A percentile compares a stretch with the other conserved stretches of the same genome.
Evolutionary conservation across 2,797 vertebrate genomes (phyloP).

Genomic region (Kryptopterus vitreolus): DNA sequence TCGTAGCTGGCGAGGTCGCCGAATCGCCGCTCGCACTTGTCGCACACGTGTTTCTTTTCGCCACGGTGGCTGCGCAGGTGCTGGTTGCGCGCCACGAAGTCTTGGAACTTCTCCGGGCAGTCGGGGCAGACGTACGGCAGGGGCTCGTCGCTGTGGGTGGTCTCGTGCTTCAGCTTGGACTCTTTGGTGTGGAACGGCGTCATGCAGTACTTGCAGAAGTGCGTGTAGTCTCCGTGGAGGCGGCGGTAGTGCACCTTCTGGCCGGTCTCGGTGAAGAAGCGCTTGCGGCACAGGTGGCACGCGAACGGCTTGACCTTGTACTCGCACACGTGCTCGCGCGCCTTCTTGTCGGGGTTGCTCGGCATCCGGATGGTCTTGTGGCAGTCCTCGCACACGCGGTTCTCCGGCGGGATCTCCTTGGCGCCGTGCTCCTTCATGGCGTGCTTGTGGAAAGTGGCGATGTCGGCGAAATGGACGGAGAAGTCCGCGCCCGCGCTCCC

Average conservation of each 20-base stretch:
- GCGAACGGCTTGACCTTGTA: slow-evolving; percentile 37
- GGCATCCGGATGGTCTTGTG: slow-evolving; percentile 31
- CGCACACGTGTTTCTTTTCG: slow-evolving; percentile 25
- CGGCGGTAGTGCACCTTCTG: slow-evolving; percentile 36
- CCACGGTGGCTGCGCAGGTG: slow-evolving; percentile 36
- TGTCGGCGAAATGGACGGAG: slow-evolving; percentile 30
- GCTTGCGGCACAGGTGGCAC: slow-evolving; percentile 33
- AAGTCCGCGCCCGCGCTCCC: slow-evolving; percentile 5
- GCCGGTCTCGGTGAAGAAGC: slow-evolving; percentile 30
- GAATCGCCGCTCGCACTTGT: slow-evolving; percentile 28
- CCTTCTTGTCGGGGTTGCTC: slow-evolving; percentile 19
- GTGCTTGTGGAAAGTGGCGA: slow-evolving; percentile 23
- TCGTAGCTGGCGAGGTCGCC: neutral
- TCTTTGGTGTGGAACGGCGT: slow-evolving; percentile 18
- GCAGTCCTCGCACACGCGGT: slow-evolving; percentile 25
- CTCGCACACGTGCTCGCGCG: slow-evolving; percentile 31
- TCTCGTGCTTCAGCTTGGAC: slow-evolving; percentile 34
- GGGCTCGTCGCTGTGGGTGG: slow-evolving; percentile 22
- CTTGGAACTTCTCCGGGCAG: slow-evolving; percentile 37
- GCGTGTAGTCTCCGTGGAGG: slow-evolving; percentile 40
- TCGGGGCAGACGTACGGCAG: slow-evolving; percentile 34
- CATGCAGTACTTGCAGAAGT: slow-evolving; percentile 40
- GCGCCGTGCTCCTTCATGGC: slow-evolving; percentile 32
- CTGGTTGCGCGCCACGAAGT: slow-evolving; percentile 11
- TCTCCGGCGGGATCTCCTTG: slow-evolving; percentile 3